These are phyloP conservation scores for Phrynosoma blainvillii DNA, from an alignment of 2,113 vertebrate genomes.

Conservation along the genomic window DNA sequence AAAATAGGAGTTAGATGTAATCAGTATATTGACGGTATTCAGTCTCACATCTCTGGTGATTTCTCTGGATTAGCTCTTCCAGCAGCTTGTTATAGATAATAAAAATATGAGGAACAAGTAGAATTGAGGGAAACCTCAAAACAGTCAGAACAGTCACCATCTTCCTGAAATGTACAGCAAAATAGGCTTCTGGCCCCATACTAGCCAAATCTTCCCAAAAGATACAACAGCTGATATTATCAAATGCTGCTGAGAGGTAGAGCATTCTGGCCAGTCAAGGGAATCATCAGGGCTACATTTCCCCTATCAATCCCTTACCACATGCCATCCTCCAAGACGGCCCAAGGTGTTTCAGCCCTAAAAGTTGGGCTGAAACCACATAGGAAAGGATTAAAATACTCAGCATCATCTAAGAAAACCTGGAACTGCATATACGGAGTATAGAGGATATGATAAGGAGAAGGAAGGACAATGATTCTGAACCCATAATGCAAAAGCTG, in stretches of 20 bases:
- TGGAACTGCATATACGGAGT: background rate
- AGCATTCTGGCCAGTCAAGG: no score
- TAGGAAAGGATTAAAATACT: background rate
- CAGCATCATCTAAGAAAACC: background rate
- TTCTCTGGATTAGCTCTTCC: background rate
- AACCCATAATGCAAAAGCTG: background rate
- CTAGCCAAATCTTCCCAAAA: no score
- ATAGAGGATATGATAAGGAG: background rate
- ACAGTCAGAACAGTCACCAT: no score
- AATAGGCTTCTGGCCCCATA: no score
- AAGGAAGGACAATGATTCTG: slow-evolving; percentile 1
- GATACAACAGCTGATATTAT: background rate
- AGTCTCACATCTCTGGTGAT: background rate
- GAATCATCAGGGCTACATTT: no score
- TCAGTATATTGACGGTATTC: background rate
- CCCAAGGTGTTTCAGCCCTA: background rate
- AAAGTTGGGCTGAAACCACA: background rate
- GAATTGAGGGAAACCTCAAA: no score
- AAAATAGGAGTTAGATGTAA: background rate
- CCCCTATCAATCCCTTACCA: no score
- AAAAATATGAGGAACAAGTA: no score
- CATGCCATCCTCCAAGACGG: background rate
- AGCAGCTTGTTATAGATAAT: background rate
- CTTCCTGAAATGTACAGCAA: no score
- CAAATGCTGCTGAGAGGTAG: background rate